Evolutionary conservation across 2,888 invertebrate genomes (phyloP), one percentile per base, ranked within the genome.

Genomic region (Caenorhabditis imperialis): DNA sequence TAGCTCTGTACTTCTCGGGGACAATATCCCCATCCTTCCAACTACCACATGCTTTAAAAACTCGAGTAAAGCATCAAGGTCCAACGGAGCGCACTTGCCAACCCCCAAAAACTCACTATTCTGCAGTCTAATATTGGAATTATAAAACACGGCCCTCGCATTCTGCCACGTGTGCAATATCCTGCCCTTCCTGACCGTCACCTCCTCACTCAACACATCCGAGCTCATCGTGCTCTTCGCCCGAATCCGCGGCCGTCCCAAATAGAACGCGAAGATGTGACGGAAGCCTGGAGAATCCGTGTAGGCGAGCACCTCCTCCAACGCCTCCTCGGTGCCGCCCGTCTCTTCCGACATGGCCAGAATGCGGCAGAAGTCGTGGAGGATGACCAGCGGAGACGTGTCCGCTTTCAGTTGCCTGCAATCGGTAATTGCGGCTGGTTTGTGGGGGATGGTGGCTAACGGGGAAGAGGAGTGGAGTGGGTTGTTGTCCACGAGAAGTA

Each of bases 101-200:
- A n/a, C n/a, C n/a, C n/a, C n/a, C n/a, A 7, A 30, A 22, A 23
- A 54, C 65, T 60, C 44, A 81, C 81, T 74, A 35, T 65, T 79
- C 16, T 77, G 74, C 25, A 82, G 53, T 25, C 82, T 37, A 42
- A 82, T 75, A 12, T 73, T 78, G 20, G 77, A 77, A 58, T 82
- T 80, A 63, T 73, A 78, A 14, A 82, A 70, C 10, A 81, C 62
- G 16, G 78, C 78, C 37, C 70, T 60, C 16, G 65, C 58, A 57
- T 78, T 65, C 2, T 27, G 69, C 82, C 82, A 82, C 18, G 53
- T 78, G 18, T 74, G 77, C 20, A 82, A 50, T 20, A 82, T 30
- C 42, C 72, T 75, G 8, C 82, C 82, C 40, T 74, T 69, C 38
- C 82, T 37, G 4, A 81, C 62, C 38, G 60, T 37, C 20, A 77